A percentile compares a stretch with the other conserved stretches of the same genome.
phyloP scores from a whole-genome alignment of 92 coral and sea anemone species.

The Porites evermanni region DNA sequence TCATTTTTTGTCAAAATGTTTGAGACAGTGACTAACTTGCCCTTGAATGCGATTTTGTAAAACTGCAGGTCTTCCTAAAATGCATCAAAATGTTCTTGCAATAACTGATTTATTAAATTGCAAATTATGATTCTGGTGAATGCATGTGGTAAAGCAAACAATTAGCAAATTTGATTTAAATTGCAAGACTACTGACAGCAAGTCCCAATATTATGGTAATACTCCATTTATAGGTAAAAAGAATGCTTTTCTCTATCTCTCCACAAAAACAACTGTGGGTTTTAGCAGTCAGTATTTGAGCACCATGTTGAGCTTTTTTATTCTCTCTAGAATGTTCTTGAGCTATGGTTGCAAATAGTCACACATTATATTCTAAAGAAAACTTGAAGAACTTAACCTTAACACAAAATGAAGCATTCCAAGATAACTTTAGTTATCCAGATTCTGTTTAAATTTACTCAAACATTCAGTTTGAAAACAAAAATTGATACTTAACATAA shows the following conservation, averaged over 20 bases:
- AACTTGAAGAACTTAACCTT: neutral
- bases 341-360: too few species aligned
- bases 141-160: conserved; percentile 6
- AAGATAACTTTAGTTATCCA: too few species aligned
- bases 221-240: neutral
- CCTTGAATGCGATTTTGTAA: neutral
- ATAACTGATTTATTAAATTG: neutral
- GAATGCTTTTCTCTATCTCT: neutral
- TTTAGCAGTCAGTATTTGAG: neutral
- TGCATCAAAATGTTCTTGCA: neutral
- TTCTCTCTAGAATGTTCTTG: neutral
- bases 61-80: neutral
- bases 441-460: neutral
- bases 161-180: neutral
- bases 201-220: neutral
- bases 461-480: neutral
- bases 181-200: neutral
- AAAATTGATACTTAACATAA: neutral
- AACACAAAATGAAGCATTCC: neutral
- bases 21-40: neutral
- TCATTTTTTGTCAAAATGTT: neutral
- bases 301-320: neutral
- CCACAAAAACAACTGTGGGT: neutral
- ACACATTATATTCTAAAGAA: neutral
- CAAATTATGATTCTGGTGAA: neutral